Conservation (phyloP, 2,888 invertebrate species). For the Drosophila atripex region DNA sequence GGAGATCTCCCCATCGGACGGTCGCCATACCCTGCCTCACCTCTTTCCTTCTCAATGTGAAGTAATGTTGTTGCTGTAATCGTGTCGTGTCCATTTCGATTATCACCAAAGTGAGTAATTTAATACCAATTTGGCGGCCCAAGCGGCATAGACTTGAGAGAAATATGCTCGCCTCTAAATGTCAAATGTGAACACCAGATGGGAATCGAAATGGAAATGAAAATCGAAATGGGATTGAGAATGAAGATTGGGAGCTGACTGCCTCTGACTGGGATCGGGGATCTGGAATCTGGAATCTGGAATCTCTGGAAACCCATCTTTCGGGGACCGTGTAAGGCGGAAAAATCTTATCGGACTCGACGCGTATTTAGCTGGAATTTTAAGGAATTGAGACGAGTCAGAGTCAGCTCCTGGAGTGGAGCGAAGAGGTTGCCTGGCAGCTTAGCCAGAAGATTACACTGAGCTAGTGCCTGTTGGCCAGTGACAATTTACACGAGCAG, state of each 20-base stretch:
- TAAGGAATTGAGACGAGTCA: constrained; percentile 25
- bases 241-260: constrained; percentile 52
- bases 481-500: constrained; percentile 64
- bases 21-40: background rate
- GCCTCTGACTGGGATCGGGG: constrained; percentile 25
- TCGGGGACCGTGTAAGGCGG: constrained; percentile 21
- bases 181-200: constrained; percentile 79
- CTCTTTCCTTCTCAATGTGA: background rate
- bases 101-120: constrained; percentile 78
- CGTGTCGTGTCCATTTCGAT: constrained; percentile 79
- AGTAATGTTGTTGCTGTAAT: constrained; percentile 66
- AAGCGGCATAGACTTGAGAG: constrained; percentile 71
- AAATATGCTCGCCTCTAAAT: constrained; percentile 78
- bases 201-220: constrained; percentile 44
- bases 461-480: constrained; percentile 62
- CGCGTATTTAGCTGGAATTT: constrained; percentile 35
- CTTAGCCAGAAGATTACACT: constrained; percentile 54
- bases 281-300: constrained; percentile 7
- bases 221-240: constrained; percentile 55
- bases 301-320: background rate
- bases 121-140: constrained; percentile 77
- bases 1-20: constrained; percentile 6
- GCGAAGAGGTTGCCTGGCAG: constrained; percentile 1
- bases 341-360: constrained; percentile 38
- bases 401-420: background rate